Percentiles rank a stretch among this genome's conserved stretches.
These are phyloP conservation scores for Sitobion miscanthi DNA, from an alignment of 1,140 invertebrate genomes.

Conservation along the genomic window DNA sequence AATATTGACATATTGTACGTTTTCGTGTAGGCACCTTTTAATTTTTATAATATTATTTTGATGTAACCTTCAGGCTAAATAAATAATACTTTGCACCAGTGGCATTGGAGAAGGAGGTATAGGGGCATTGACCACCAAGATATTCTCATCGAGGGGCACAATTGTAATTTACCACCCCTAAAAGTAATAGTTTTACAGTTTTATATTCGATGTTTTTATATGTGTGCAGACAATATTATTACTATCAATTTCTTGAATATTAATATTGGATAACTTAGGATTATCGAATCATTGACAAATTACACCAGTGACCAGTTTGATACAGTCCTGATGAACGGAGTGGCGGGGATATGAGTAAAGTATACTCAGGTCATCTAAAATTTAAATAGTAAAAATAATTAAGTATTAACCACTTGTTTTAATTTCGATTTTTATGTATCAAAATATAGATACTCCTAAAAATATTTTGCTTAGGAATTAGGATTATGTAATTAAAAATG, in stretches of 20 bases:
- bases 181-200: neutral
- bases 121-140: neutral
- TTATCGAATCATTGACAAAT: neutral
- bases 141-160: neutral
- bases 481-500: neutral
- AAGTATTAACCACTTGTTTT: neutral
- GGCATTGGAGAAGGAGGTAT: neutral
- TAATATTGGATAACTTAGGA: neutral
- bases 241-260: neutral
- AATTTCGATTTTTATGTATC: neutral
- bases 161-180: neutral
- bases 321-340: neutral
- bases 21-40: neutral
- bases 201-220: too few relatives aligned
- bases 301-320: neutral
- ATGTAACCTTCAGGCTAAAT: neutral
- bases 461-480: neutral
- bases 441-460: neutral
- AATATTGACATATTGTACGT: neutral
- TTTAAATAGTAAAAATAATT: neutral
- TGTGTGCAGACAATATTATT: neutral
- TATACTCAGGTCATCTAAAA: neutral
- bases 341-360: neutral
- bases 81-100: neutral
- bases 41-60: neutral